Evolutionary conservation across 2,888 invertebrate genomes (phyloP).

Genomic region (Noctua janthe): DNA sequence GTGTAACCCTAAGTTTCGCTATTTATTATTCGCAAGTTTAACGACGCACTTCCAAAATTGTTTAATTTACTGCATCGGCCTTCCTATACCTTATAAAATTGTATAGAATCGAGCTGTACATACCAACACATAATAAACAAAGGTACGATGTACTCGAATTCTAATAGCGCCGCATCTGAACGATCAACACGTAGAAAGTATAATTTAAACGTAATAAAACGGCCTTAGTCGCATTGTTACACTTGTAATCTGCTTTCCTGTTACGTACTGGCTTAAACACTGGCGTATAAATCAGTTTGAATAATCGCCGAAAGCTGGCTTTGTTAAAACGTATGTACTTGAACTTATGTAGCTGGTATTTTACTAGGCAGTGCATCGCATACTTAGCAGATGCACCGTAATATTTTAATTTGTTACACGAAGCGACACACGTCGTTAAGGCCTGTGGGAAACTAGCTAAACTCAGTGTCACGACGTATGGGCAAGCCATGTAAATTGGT

Average conservation of each 20-base stretch:
- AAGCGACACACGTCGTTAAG: conserved; percentile 63
- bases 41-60: conserved; percentile 46
- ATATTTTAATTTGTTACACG: conserved; percentile 84
- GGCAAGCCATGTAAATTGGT: conserved; percentile 65
- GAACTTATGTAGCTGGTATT: conserved; percentile 61
- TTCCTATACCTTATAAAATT: conserved; percentile 36
- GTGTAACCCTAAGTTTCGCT: conserved; percentile 28
- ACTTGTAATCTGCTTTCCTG: conserved; percentile 69
- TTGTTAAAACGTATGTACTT: conserved; percentile 68
- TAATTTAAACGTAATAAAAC: conserved; percentile 62
- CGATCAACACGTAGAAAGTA: conserved; percentile 58
- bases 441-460: conserved; percentile 74
- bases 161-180: conserved; percentile 52
- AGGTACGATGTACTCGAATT: conserved; percentile 51
- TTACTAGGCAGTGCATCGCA: conserved; percentile 75
- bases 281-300: conserved; percentile 80
- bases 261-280: conserved; percentile 66
- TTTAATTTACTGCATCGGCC: conserved; percentile 53
- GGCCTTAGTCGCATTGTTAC: conserved; percentile 51
- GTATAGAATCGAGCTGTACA: conserved; percentile 40
- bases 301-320: conserved; percentile 77
- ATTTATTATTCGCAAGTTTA: conserved; percentile 57
- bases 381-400: conserved; percentile 83
- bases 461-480: conserved; percentile 71
- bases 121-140: conserved; percentile 53